A percentile compares a stretch with the other conserved stretches of the same genome.
Evolutionary conservation across 1,140 invertebrate species (phyloP).

Genomic region (Ganaspis sp.): DNA sequence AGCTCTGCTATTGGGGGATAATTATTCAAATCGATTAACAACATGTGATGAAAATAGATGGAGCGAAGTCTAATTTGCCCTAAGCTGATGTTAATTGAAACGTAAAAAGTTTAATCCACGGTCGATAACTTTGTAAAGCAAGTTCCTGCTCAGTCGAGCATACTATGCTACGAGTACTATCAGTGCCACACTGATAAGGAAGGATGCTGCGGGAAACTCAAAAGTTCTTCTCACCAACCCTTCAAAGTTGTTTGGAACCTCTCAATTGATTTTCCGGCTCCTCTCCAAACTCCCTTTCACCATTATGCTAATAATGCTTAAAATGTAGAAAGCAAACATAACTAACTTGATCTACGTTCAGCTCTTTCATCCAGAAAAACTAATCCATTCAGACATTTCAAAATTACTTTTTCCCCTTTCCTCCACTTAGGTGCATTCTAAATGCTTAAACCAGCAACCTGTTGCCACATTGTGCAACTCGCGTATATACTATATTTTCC

Average conservation of each 20-base stretch:
- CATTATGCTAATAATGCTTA: not conserved
- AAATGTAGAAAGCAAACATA: not conserved
- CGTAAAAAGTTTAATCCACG: conserved; percentile 17
- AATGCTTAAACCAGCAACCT: not conserved
- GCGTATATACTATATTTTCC: too few relatives aligned
- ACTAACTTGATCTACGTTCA: not conserved
- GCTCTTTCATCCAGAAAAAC: not conserved
- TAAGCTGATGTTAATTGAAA: conserved; percentile 7
- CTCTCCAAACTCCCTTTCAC: not conserved
- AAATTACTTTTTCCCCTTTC: too few relatives aligned
- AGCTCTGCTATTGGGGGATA: not conserved
- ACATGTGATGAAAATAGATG: not conserved
- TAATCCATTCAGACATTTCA: not conserved
- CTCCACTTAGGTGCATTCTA: not conserved
- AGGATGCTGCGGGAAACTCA: not conserved
- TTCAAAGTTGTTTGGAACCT: not conserved
- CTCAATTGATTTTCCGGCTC: not conserved
- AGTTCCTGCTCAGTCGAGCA: conserved; percentile 5
- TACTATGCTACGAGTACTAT: not conserved
- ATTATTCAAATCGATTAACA: not conserved
- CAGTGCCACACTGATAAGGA: not conserved
- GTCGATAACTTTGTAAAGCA: not conserved
- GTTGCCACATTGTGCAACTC: not conserved
- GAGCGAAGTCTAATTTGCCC: conserved; percentile 5
- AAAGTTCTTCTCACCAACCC: not conserved